Base-by-base conservation (phyloP, 2,888 invertebrate genomes). In the Hyles lineata region DNA sequence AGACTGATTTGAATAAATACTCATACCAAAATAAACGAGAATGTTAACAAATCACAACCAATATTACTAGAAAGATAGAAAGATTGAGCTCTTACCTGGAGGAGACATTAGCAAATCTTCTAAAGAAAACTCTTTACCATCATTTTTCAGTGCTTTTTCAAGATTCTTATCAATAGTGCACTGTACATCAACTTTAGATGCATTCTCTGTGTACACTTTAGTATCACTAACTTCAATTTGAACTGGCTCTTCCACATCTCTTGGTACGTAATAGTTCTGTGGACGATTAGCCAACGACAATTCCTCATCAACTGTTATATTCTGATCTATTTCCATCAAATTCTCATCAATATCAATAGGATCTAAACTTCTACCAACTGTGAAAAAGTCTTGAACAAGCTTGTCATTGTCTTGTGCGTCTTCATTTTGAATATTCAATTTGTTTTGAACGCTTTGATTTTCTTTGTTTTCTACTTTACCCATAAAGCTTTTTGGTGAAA, bases 131-230 rank as follows among this genome's bases (percentile, higher is more conserved):
- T 88, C 82, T 62, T 86, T 76, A 73, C 83, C 85, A 35, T 79
- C 82, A 81, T 89, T 83, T 73, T 87, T 84, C 73, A 93, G 82
- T 5, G 92, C 93, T 70, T 84, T 83, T 67, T 90, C 87, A 72
- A 94, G 82, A 78, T 92, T 92, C 74, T 79, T 88, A 74, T 92
- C 92, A 72, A 92, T 90, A 17, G 82, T 78, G 78, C 90, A 90
- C 73, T 81, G 71, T 59, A 80, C 78, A 32, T 78, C 76, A 76
- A 21, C 52, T 60, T 72, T 71, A 60, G 50, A 6, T 52, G 32
- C 55, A 35, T 73, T 21, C 59, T n/a, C 43, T 15, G 8, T 35
- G 19, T 55, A 74, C 61, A 74, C 76, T 69, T 81, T 25, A 73
- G 35, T 55, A 78, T 60, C 74, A 50, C 76, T 74, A 17, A 75